Base-by-base conservation (phyloP, 2,888 invertebrate genomes). In the Pseudococcus longispinus region DNA sequence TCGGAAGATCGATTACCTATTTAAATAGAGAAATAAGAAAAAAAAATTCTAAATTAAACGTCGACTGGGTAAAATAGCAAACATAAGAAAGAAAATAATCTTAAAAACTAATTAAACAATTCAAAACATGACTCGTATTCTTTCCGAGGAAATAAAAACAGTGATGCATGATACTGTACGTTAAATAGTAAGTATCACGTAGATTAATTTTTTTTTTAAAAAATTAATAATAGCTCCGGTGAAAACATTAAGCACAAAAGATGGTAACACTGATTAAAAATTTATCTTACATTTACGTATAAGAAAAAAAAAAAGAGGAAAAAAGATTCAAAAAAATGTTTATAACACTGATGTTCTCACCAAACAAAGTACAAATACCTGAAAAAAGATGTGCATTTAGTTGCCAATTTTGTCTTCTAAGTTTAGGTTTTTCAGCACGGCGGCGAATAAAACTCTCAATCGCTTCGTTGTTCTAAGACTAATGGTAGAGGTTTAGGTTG, bases 381-480 rank as follows among this genome's bases (percentile, higher is more conserved):
- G 70, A 70, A 29, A 6, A 70, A 70, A 70, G 29, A 70, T 70
- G 70, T 29, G 70, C 70, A 26, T 77, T n/a, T 37, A 46, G 82
- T 51, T 18, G 86, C 86, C 83, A n/a, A 20, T 20, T 55, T 42
- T 46, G 6, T 42, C 18, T 44, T 42, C n/a, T 23, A 32, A n/a
- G 0, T 44, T 82, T 23, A 18, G 1, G 18, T 74, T 74, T 37
- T 32, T 37, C 29, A 74, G 11, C 80, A n/a, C n/a, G 8, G 15
- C 32, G 23, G 23, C 9, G 60, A 60, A n/a, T n/a, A n/a, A 60
- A 60, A 60, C 2, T 42, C 9, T 87, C 55, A 89, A 87, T 89
- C 89, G 65, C 89, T 89, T 74, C 89, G 89, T 87, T 89, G 89
- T 84, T 90, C 89, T 15, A 90, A 88, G 65, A 88, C 88, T 80